Conservation (phyloP, 2,797 vertebrate species). For the Sebastes steindachneri region DNA sequence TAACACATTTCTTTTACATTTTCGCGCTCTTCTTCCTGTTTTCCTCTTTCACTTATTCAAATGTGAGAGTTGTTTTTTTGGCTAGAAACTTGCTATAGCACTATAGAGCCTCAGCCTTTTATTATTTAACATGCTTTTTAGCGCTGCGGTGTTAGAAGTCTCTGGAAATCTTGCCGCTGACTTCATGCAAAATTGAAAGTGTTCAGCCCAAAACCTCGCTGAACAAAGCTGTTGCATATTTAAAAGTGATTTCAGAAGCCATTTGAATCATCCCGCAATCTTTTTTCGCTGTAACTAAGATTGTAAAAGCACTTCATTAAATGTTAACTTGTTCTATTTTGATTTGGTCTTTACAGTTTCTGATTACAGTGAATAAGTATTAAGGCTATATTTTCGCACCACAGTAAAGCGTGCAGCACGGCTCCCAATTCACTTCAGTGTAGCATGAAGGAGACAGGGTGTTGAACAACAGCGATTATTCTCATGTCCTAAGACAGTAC, state of each 20-base stretch:
- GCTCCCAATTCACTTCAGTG: slow-evolving; percentile 13
- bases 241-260: slow-evolving; percentile 46
- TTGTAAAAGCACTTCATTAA: slow-evolving; percentile 58
- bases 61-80: slow-evolving; percentile 7
- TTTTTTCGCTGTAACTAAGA: slow-evolving; percentile 15
- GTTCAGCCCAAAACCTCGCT: slow-evolving; percentile 53
- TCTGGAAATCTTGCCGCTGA: slow-evolving; percentile 31
- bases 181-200: slow-evolving; percentile 69
- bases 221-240: slow-evolving; percentile 72
- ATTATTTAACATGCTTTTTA: slow-evolving; percentile 67
- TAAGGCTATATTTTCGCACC: slow-evolving; percentile 3
- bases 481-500: not conserved
- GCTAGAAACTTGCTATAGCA: slow-evolving; percentile 32
- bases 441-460: slow-evolving; percentile 6
- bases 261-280: slow-evolving; percentile 50
- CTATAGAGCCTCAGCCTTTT: slow-evolving; percentile 30
- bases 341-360: slow-evolving; percentile 39
- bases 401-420: not conserved
- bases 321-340: slow-evolving; percentile 55
- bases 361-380: slow-evolving; percentile 28
- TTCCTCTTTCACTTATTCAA: slow-evolving; percentile 34
- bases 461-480: slow-evolving; percentile 18
- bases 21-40: slow-evolving; percentile 2
- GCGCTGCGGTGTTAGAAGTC: slow-evolving; percentile 29
- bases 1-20: slow-evolving; percentile 2